Conservation (phyloP, 2,797 vertebrate species). For the Hemitrygon akajei region DNA sequence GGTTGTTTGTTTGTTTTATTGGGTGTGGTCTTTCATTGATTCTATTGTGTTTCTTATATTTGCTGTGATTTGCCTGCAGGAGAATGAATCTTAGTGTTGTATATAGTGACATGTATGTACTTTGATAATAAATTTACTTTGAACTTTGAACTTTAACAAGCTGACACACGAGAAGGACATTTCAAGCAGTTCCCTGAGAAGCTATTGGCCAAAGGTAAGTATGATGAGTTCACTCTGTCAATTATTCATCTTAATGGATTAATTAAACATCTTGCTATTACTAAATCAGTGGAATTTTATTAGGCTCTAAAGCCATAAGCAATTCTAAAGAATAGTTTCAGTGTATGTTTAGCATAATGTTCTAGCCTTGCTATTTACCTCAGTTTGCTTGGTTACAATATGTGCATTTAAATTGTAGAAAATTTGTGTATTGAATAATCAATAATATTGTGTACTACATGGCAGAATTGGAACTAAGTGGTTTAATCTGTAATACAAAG, state of each 20-base stretch:
- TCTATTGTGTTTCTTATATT: too few species aligned
- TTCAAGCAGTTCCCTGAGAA: too few species aligned
- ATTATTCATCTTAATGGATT: conserved; percentile 10
- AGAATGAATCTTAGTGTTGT: too few species aligned
- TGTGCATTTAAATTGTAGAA: not conserved
- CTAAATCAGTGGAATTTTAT: not conserved
- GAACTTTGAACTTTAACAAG: too few species aligned
- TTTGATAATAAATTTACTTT: too few species aligned
- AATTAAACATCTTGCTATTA: not conserved
- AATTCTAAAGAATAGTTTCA: not conserved
- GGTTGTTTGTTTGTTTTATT: too few species aligned
- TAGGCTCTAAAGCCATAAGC: not conserved
- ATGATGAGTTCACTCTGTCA: not conserved
- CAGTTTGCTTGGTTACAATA: not conserved
- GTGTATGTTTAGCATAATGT: not conserved
- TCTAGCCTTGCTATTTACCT: not conserved
- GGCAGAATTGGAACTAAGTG: not conserved
- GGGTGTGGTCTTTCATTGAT: too few species aligned
- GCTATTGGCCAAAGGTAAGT: too few species aligned
- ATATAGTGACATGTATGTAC: too few species aligned
- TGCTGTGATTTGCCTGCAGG: too few species aligned
- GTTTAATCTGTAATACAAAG: not conserved
- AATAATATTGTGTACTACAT: not conserved
- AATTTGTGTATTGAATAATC: not conserved
- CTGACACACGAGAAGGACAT: too few species aligned